Percentiles rank a stretch among this genome's conserved stretches.
phyloP scores from a whole-genome alignment of 2,113 vertebrate species.

The Corythornis cristatus region DNA sequence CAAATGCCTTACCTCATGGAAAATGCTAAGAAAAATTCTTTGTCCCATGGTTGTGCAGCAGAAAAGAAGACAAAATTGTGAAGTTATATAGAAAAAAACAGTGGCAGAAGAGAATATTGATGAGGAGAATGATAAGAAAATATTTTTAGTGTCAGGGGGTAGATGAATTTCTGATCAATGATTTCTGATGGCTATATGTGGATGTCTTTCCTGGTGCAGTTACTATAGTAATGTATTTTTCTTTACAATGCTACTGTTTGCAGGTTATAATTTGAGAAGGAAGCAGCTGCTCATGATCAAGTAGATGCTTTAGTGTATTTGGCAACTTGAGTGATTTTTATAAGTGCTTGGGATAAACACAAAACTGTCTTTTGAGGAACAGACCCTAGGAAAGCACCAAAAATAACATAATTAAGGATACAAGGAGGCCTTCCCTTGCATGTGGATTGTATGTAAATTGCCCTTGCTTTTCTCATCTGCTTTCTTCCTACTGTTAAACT shows the following conservation, averaged over 20 bases:
- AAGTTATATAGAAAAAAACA: neutral
- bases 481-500: neutral
- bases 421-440: neutral
- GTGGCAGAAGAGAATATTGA: neutral
- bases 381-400: neutral
- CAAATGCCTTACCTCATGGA: neutral
- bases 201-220: neutral
- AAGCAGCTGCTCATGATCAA: neutral
- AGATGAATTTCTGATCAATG: neutral
- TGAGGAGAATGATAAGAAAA: neutral
- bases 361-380: neutral
- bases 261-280: neutral
- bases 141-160: neutral
- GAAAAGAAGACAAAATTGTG: neutral
- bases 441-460: neutral
- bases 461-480: neutral
- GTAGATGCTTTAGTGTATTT: neutral
- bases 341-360: neutral
- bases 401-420: neutral
- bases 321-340: rapidly evolving
- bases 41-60: neutral
- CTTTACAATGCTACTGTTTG: neutral
- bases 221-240: neutral
- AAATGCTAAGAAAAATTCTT: neutral
- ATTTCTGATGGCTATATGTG: neutral